Evolutionary conservation across 2,888 invertebrate genomes (phyloP), one percentile per base, ranked within the genome.

Genomic region (Epirrhoe tristata): DNA sequence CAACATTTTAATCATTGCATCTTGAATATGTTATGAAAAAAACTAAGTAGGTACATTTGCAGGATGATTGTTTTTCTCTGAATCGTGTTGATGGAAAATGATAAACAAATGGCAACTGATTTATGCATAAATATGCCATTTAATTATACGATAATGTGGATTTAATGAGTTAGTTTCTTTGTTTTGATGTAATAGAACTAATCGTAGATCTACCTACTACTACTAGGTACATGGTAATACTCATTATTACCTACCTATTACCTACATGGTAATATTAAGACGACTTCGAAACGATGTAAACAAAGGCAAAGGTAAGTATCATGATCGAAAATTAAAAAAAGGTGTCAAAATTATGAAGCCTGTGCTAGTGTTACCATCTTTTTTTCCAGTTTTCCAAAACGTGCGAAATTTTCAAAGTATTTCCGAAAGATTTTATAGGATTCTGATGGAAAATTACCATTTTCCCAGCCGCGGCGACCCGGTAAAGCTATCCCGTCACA

Each of bases 391-490:
- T 24, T 24, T 24, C 24, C 24, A 24, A 2, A 24, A 24, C 24
- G 24, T 24, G 1, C 24, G 24, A 24, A 24, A 24, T 24, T 24
- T 24, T 24, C 24, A 24, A 24, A 24, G 24, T 2, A 24, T 24
- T 24, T 24, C 3, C 3, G 24, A 24, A 24, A 24, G 1, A 24
- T 24, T 24, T 24, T 3, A 24, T 24, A 24, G 24, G 24, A 24
- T 36, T 8, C 36, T 6, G 36, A 36, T 6, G 1, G 10, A 10
- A 36, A 36, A 36, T 16, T 48, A 48, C 16, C 48, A n/a, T 57
- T n/a, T 32, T 62, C 64, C 3, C 71, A 94, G 94, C 3, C 94
- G 97, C 34, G 96, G 96, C 0, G 96, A 97, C 84, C 96, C 97
- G 4, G 94, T 97, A 0, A 94, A 94, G 72, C 87, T 97, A 71